Evolutionary conservation across 2,797 vertebrate genomes (phyloP).

Genomic region (Clarias laeviceps): DNA sequence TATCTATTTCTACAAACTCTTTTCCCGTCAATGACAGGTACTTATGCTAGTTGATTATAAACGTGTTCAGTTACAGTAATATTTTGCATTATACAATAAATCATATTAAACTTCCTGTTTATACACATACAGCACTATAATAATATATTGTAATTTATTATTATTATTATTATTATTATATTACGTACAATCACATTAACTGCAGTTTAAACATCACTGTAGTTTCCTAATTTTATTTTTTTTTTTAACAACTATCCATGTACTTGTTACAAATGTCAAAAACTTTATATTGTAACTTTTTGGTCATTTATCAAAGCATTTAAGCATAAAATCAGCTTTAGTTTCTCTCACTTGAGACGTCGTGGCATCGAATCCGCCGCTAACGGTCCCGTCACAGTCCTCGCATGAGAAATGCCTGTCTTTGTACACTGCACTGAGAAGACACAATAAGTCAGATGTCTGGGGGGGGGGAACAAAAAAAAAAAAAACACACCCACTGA

Average conservation of each 20-base stretch:
- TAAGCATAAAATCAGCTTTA: background rate
- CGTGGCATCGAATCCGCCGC: constrained; percentile 91
- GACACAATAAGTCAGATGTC: constrained; percentile 21
- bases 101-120: background rate
- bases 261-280: background rate
- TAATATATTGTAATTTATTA: background rate
- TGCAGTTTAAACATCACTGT: background rate
- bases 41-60: too few species aligned
- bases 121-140: background rate
- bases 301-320: too few species aligned
- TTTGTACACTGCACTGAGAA: constrained; percentile 81
- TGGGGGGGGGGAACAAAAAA: background rate
- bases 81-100: background rate
- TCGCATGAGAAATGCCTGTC: constrained; percentile 95
- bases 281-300: background rate
- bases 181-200: background rate
- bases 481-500: too few species aligned
- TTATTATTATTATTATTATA: background rate
- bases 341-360: constrained; percentile 84
- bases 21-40: too few species aligned
- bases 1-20: too few species aligned
- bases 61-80: background rate
- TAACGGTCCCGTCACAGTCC: constrained; percentile 88
- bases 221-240: background rate
- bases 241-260: background rate